Conservation (phyloP, 2,888 invertebrate genomes). For the Mechanitis mazaeus region DNA sequence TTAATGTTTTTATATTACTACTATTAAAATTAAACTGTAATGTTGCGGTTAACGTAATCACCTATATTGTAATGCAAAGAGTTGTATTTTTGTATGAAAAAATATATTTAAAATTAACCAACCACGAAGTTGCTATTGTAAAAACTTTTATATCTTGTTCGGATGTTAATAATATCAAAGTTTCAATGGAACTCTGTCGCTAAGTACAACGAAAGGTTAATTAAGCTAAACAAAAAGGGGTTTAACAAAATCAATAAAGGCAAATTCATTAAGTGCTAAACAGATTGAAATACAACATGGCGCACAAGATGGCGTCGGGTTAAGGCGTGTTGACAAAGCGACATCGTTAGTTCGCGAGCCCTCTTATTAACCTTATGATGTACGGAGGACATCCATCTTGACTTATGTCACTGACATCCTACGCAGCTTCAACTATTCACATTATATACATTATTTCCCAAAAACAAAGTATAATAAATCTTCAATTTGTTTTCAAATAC, state of each 20-base stretch:
- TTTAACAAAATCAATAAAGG: conserved; percentile 76
- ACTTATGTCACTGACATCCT: conserved; percentile 24
- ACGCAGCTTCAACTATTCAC: conserved; percentile 21
- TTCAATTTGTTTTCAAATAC: too few relatives aligned
- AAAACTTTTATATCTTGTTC: background rate
- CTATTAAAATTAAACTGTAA: too few relatives aligned
- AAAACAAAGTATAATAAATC: too few relatives aligned
- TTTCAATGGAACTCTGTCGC: conserved; percentile 19
- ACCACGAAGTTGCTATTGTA: too few relatives aligned
- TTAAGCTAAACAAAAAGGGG: conserved; percentile 76
- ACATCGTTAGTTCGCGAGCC: conserved; percentile 74
- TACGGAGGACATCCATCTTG: conserved; percentile 64
- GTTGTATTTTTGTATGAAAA: too few relatives aligned
- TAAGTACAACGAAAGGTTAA: conserved; percentile 69
- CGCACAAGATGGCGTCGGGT: conserved; percentile 66
- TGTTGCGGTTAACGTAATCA: too few relatives aligned
- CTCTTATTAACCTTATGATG: conserved; percentile 79
- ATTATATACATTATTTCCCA: conserved; percentile 11
- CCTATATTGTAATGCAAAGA: too few relatives aligned
- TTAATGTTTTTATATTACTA: background rate
- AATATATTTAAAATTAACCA: too few relatives aligned
- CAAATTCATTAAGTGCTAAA: conserved; percentile 76
- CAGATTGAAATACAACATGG: conserved; percentile 76
- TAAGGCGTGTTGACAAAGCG: conserved; percentile 77
- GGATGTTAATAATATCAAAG: conserved; percentile 21